These are phyloP conservation scores for Dryococelus australis DNA, from an alignment of 2,888 invertebrate species.

Conservation along the genomic window DNA sequence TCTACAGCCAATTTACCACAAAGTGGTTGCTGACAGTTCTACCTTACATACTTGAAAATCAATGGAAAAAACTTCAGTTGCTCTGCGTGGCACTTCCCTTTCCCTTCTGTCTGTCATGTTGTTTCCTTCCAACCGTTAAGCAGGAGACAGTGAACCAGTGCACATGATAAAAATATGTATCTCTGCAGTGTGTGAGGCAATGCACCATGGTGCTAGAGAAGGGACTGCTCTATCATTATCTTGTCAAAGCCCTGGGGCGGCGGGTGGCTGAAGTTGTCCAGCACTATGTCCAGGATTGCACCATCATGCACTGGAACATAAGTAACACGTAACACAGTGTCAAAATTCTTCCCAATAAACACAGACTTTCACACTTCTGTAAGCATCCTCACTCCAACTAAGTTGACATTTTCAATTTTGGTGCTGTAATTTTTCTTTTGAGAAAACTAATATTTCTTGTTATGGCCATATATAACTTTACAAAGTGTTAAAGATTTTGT, in stretches of 20 bases:
- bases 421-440: too few species aligned
- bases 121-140: background rate
- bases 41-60: background rate
- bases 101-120: background rate
- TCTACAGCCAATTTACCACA: too few species aligned
- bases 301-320: constrained; percentile 90
- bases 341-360: constrained; percentile 30
- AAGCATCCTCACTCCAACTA: too few species aligned
- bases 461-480: too few species aligned
- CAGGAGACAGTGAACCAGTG: background rate
- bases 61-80: background rate
- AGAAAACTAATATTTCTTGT: too few species aligned
- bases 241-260: constrained; percentile 90
- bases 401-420: too few species aligned
- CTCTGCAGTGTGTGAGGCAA: background rate
- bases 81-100: background rate
- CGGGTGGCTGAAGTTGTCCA: constrained; percentile 86
- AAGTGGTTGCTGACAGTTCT: background rate
- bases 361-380: constrained; percentile 21
- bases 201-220: constrained; percentile 72
- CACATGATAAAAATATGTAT: background rate
- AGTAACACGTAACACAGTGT: constrained; percentile 41
- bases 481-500: too few species aligned
- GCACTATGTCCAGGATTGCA: constrained; percentile 93
- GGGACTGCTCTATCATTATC: constrained; percentile 96